These are phyloP conservation scores for Drosophila pectinifera DNA, from an alignment of 1,140 invertebrate genomes.

Conservation along the genomic window DNA sequence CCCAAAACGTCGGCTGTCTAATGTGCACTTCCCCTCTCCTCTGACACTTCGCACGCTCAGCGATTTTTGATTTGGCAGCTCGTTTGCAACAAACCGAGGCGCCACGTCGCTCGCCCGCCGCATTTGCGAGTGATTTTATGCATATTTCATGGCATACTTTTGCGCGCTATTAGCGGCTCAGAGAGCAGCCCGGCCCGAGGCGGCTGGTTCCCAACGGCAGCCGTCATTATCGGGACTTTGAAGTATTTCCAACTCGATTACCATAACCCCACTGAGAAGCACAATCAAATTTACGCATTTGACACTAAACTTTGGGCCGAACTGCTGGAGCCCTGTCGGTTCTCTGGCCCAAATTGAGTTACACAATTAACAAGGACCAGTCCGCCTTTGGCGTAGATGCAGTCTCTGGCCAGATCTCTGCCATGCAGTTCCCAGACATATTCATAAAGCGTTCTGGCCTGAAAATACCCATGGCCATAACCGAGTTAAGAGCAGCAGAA, in stretches of 20 bases:
- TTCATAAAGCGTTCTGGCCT: conserved; percentile 47
- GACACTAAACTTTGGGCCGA: conserved; percentile 70
- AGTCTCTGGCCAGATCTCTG: conserved; percentile 1
- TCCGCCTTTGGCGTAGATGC: too few relatives aligned
- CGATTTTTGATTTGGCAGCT: conserved; percentile 75
- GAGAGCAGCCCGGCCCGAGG: conserved; percentile 12
- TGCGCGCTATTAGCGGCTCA: conserved; percentile 39
- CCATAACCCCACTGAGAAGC: conserved; percentile 76
- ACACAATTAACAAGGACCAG: conserved; percentile 74
- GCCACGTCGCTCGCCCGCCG: conserved; percentile 47
- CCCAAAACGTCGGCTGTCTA: conserved; percentile 48
- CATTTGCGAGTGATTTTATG: conserved; percentile 67
- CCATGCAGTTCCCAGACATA: conserved; percentile 24
- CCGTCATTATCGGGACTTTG: conserved; percentile 64
- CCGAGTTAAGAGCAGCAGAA: conserved; percentile 42
- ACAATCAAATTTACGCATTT: conserved; percentile 80
- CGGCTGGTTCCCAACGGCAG: too few relatives aligned
- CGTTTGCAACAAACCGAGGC: conserved; percentile 49
- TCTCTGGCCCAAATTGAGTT: conserved; percentile 66
- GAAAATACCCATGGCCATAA: conserved; percentile 38
- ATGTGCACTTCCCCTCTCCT: conserved; percentile 32
- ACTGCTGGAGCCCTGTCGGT: conserved; percentile 3
- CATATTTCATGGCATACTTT: conserved; percentile 70
- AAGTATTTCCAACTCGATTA: conserved; percentile 81
- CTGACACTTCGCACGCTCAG: conserved; percentile 67